Evolutionary conservation across 2,113 vertebrate genomes (phyloP).

Genomic region (Channa argus): DNA sequence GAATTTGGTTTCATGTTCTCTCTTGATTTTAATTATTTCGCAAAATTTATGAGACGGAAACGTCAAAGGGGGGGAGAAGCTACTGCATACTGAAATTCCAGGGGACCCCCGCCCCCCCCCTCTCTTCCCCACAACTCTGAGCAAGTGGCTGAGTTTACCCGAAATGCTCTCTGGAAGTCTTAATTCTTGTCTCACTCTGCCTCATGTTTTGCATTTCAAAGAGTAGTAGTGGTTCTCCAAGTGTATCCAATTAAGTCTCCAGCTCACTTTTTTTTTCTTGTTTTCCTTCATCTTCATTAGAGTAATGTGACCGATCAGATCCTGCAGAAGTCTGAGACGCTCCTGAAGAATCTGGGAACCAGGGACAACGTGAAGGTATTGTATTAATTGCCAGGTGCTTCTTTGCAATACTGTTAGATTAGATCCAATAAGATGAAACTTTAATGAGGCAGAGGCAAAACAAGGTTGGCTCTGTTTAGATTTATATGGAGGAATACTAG

Average conservation of each 20-base stretch:
- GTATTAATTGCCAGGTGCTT: constrained; percentile 1
- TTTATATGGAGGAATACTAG: constrained; percentile 1
- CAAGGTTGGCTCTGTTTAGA: background rate
- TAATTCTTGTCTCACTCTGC: constrained; percentile 47
- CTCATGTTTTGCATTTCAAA: constrained; percentile 76
- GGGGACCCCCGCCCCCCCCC: constrained; percentile 24
- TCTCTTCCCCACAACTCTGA: constrained; percentile 30
- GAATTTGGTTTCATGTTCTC: constrained; percentile 5
- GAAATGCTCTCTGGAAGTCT: constrained; percentile 44
- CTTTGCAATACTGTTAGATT: constrained; percentile 1
- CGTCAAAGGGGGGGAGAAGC: background rate
- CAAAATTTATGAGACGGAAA: constrained; percentile 50
- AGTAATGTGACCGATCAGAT: constrained; percentile 73
- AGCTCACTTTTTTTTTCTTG: constrained; percentile 18
- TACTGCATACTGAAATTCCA: constrained; percentile 23
- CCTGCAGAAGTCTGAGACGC: constrained; percentile 62
- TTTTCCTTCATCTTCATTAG: constrained; percentile 66
- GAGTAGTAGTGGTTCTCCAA: constrained; percentile 64
- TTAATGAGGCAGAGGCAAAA: constrained; percentile 15
- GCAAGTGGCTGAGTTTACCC: constrained; percentile 52
- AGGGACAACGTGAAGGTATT: constrained; percentile 92
- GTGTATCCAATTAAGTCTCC: constrained; percentile 78
- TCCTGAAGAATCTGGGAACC: constrained; percentile 92
- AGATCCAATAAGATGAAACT: constrained; percentile 4
- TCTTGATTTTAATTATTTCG: constrained; percentile 42